phyloP scores from a whole-genome alignment of 2,888 invertebrate species.

The Merodon equestris region DNA sequence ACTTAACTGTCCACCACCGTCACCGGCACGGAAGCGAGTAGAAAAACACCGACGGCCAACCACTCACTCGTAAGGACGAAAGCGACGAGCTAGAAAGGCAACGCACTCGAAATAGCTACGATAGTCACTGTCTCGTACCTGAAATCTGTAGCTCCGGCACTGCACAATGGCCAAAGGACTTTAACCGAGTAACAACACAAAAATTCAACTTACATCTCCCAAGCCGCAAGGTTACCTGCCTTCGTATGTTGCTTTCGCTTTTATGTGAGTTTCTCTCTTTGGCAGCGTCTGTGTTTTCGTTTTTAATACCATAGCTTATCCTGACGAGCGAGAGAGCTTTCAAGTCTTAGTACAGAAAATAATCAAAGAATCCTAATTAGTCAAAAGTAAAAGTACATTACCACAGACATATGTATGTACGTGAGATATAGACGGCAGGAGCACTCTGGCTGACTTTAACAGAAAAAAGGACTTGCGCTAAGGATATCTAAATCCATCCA shows the following conservation, averaged over 20 bases:
- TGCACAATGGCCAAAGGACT: constrained; percentile 57
- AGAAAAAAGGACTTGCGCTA: constrained; percentile 53
- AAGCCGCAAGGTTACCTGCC: constrained; percentile 54
- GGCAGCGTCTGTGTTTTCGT: constrained; percentile 1
- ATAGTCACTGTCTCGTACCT: constrained; percentile 54
- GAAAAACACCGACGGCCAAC: constrained; percentile 4
- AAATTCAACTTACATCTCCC: constrained; percentile 40
- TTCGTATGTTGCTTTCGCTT: constrained; percentile 43
- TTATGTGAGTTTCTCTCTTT: constrained; percentile 42
- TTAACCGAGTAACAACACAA: constrained; percentile 43
- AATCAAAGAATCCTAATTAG: constrained; percentile 34
- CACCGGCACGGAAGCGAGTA: constrained; percentile 17
- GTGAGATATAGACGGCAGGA: too few species aligned
- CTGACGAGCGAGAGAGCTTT: constrained; percentile 35
- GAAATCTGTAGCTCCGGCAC: constrained; percentile 53
- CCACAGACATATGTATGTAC: too few species aligned
- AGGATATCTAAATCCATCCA: constrained; percentile 41
- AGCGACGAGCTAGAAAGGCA: constrained; percentile 43
- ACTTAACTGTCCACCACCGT: too few species aligned
- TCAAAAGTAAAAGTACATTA: constrained; percentile 42
- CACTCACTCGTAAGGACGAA: constrained; percentile 39
- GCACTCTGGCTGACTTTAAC: constrained; percentile 12
- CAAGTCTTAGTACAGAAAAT: constrained; percentile 23
- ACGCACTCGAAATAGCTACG: constrained; percentile 62
- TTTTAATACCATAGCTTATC: constrained; percentile 1